Percentiles rank a stretch among this genome's conserved stretches.
phyloP scores from a whole-genome alignment of 92 coral and sea anemone genomes.

The Galaxea fascicularis region DNA sequence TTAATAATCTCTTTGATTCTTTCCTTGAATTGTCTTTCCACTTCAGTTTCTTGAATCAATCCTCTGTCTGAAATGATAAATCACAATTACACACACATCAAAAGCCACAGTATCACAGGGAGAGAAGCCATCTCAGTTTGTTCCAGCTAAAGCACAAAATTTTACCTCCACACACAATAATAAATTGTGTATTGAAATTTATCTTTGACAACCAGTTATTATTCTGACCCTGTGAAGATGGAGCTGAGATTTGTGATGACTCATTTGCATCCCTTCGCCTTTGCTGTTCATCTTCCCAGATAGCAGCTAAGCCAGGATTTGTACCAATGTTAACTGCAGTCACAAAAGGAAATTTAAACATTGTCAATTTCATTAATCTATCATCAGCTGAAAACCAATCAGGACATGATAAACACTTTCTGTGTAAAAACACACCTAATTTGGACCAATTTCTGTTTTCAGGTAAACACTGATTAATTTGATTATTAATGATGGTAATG shows the following conservation, averaged over 20 bases:
- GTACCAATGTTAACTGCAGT: conserved; percentile 80
- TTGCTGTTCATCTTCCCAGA: conserved; percentile 97
- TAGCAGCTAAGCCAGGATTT: conserved; percentile 94
- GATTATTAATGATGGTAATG: too few species aligned
- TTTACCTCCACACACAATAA: too few species aligned
- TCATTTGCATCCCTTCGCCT: conserved; percentile 82
- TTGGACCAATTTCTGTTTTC: too few species aligned
- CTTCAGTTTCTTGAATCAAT: conserved; percentile 64
- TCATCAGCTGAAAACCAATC: too few species aligned
- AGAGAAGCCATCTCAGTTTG: background rate
- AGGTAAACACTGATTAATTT: too few species aligned
- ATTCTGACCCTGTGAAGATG: conserved; percentile 81
- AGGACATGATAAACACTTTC: too few species aligned
- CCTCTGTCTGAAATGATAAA: conserved; percentile 75
- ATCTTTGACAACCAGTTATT: too few species aligned
- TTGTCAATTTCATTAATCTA: too few species aligned
- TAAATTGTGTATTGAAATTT: too few species aligned
- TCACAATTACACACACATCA: background rate
- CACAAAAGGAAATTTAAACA: background rate
- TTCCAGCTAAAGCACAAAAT: too few species aligned
- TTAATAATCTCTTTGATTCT: conserved; percentile 76
- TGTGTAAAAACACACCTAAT: too few species aligned
- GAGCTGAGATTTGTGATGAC: conserved; percentile 70
- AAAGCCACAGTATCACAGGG: background rate
- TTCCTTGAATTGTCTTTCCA: conserved; percentile 79